Conservation (phyloP, 2,113 vertebrate species). For the Tretioscincus oriximinensis region DNA sequence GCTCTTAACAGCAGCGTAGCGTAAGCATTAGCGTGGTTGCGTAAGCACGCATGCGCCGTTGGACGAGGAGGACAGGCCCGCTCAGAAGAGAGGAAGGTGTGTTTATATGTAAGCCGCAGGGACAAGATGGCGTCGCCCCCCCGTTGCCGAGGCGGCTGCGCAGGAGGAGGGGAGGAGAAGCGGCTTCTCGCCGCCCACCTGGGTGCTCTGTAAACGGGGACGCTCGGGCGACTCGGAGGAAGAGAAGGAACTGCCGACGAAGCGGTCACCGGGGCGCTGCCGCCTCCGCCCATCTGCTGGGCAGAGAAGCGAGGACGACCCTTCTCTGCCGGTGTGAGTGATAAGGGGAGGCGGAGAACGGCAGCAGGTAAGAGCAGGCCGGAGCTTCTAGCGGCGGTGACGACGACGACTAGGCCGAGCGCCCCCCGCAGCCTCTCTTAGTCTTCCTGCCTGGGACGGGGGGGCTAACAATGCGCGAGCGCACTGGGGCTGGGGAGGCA, state of each 20-base stretch:
- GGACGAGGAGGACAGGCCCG: neutral
- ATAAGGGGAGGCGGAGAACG: too few relatives aligned
- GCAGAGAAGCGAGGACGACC: neutral
- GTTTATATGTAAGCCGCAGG: neutral
- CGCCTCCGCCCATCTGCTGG: neutral
- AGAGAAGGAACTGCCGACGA: neutral
- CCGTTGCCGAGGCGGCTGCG: neutral
- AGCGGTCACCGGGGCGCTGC: too few relatives aligned
- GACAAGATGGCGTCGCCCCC: slow-evolving; percentile 56
- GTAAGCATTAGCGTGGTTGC: neutral
- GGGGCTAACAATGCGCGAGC: too few relatives aligned
- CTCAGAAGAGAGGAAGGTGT: neutral
- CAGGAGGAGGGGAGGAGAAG: neutral
- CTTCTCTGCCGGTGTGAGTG: neutral
- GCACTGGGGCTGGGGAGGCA: too few relatives aligned
- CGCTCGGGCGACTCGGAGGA: neutral
- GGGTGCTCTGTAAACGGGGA: neutral
- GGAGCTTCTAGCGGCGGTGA: too few relatives aligned
- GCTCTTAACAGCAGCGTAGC: slow-evolving; percentile 10
- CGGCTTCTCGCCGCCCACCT: neutral
- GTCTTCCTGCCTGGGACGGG: too few relatives aligned
- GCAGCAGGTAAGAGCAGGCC: too few relatives aligned
- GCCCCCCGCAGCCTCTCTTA: too few relatives aligned
- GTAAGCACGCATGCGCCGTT: neutral
- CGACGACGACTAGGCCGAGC: too few relatives aligned